phyloP scores from a whole-genome alignment of 2,888 invertebrate genomes.

The Pachycephus smyrnensis region DNA sequence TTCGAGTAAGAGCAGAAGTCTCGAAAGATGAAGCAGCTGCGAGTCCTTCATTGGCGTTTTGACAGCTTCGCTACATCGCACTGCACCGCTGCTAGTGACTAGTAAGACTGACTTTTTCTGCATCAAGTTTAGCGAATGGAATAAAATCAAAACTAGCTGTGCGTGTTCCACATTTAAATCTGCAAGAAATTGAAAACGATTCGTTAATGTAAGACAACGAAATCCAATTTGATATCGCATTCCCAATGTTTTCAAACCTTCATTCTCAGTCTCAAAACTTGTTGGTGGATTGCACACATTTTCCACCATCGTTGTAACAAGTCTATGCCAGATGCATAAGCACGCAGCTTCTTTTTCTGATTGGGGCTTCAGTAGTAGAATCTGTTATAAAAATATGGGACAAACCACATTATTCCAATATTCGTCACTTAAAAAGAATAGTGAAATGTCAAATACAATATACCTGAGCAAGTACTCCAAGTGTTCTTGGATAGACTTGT shows the following conservation, averaged over 20 bases:
- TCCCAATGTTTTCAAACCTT: constrained; percentile 69
- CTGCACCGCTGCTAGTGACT: constrained; percentile 81
- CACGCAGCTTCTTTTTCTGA: constrained; percentile 91
- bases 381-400: constrained; percentile 57
- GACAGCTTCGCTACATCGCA: constrained; percentile 76
- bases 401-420: background rate
- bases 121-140: constrained; percentile 95
- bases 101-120: constrained; percentile 95
- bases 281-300: constrained; percentile 79
- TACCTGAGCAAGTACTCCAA: constrained; percentile 85
- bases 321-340: constrained; percentile 91
- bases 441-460: constrained; percentile 16
- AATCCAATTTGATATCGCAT: constrained; percentile 1
- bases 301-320: constrained; percentile 89
- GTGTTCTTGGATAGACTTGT: constrained; percentile 82
- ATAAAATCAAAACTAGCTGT: constrained; percentile 91
- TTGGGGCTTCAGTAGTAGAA: constrained; percentile 82
- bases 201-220: background rate
- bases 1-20: constrained; percentile 88
- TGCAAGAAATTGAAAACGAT: constrained; percentile 46
- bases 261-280: constrained; percentile 77
- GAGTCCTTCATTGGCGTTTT: constrained; percentile 72
- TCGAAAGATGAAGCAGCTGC: constrained; percentile 85
- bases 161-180: constrained; percentile 97
- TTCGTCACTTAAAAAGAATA: background rate